phyloP scores from a whole-genome alignment of 2,888 invertebrate genomes.

The Melanostoma mellinum region DNA sequence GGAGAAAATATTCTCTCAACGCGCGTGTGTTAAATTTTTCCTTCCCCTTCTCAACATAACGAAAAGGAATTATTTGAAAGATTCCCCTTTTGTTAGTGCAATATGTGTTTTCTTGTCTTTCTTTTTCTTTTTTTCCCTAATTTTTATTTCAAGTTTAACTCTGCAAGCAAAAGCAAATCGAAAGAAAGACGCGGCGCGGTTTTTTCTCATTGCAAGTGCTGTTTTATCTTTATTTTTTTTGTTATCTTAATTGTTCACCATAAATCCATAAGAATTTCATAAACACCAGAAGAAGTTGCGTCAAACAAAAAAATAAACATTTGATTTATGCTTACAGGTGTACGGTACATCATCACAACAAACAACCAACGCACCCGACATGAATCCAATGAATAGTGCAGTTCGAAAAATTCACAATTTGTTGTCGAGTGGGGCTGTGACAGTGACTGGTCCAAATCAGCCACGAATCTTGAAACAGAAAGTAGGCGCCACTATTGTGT shows the following conservation, averaged over 20 bases:
- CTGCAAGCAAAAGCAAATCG: conserved; percentile 21
- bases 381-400: conserved; percentile 80
- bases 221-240: conserved; percentile 13
- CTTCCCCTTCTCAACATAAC: conserved; percentile 40
- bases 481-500: conserved; percentile 75
- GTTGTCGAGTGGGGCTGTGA: conserved; percentile 81
- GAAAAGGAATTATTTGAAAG: conserved; percentile 44
- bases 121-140: conserved; percentile 1
- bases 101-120: conserved; percentile 29
- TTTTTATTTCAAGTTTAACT: not conserved
- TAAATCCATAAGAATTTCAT: conserved; percentile 23
- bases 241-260: not conserved
- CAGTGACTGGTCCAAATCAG: conserved; percentile 81
- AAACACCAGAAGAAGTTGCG: conserved; percentile 28
- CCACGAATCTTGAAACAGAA: conserved; percentile 81
- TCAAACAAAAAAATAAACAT: not conserved
- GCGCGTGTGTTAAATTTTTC: conserved; percentile 36
- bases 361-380: conserved; percentile 63
- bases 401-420: conserved; percentile 82
- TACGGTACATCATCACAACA: conserved; percentile 62
- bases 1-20: conserved; percentile 2
- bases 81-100: conserved; percentile 3
- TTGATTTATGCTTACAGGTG: conserved; percentile 40
- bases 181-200: conserved; percentile 62
- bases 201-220: conserved; percentile 53